Evolutionary conservation across 2,888 invertebrate genomes (phyloP).

Genomic region (Brachynemurus nebulosus): DNA sequence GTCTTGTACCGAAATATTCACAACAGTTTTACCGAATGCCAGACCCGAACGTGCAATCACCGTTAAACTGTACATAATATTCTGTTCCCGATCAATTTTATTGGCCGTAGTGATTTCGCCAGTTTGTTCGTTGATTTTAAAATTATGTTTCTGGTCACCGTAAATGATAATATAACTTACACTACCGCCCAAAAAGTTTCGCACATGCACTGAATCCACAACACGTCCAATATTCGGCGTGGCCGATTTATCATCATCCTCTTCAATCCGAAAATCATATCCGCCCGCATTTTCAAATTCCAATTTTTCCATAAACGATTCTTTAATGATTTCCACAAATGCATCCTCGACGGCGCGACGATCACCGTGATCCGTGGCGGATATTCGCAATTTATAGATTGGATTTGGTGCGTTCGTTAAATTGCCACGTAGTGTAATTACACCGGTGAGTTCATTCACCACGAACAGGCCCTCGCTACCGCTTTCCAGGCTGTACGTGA

Average conservation of each 20-base stretch:
- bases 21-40: conserved; percentile 62
- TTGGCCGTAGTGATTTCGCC: conserved; percentile 67
- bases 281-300: conserved; percentile 58
- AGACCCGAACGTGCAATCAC: conserved; percentile 67
- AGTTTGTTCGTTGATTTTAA: conserved; percentile 63
- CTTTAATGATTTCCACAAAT: conserved; percentile 64
- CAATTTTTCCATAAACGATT: conserved; percentile 53
- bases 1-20: conserved; percentile 71
- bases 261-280: conserved; percentile 69
- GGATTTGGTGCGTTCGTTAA: conserved; percentile 48
- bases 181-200: conserved; percentile 28
- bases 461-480: conserved; percentile 69
- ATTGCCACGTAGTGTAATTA: conserved; percentile 52
- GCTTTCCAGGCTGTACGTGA: conserved; percentile 63
- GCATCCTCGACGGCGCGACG: conserved; percentile 59
- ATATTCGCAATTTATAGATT: conserved; percentile 57
- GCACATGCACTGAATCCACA: conserved; percentile 61
- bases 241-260: conserved; percentile 56
- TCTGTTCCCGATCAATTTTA: conserved; percentile 72
- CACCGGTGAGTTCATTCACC: conserved; percentile 64
- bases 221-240: conserved; percentile 48
- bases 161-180: conserved; percentile 63
- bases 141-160: conserved; percentile 65
- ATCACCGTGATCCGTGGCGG: conserved; percentile 71
- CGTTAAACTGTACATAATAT: conserved; percentile 59